Conservation (phyloP, 2,888 invertebrate genomes). For the Terebella lapidaria region DNA sequence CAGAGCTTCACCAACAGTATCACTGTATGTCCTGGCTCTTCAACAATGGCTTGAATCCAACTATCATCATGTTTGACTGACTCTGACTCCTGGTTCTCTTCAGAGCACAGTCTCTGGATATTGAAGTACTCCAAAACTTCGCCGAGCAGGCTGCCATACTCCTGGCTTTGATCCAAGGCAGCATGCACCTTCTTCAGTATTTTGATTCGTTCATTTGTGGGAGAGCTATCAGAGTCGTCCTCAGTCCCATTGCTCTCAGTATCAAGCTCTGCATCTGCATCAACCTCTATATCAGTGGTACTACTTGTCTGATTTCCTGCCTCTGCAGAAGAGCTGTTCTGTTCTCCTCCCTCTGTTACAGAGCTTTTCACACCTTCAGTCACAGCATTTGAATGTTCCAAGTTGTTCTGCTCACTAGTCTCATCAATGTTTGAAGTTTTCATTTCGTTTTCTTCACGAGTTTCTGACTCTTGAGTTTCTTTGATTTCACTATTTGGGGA, state of each 20-base stretch:
- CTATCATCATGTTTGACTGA: too few relatives aligned
- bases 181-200: neutral
- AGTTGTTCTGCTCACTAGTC: neutral
- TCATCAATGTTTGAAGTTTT: too few relatives aligned
- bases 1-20: neutral
- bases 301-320: too few relatives aligned
- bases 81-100: neutral
- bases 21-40: neutral
- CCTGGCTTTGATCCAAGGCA: neutral
- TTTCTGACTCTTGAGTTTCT: too few relatives aligned
- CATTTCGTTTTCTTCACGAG: too few relatives aligned
- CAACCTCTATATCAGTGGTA: too few relatives aligned
- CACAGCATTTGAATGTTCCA: too few relatives aligned
- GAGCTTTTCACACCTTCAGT: too few relatives aligned
- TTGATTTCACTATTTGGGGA: neutral
- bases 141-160: neutral
- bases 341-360: too few relatives aligned
- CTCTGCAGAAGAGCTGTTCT: neutral
- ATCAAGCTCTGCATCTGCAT: neutral
- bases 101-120: neutral
- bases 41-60: neutral
- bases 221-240: neutral
- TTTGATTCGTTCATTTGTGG: neutral
- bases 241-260: neutral
- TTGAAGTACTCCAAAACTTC: too few relatives aligned